These are phyloP conservation scores for Hesperia comma DNA, from an alignment of 2,888 invertebrate species.

Conservation along the genomic window DNA sequence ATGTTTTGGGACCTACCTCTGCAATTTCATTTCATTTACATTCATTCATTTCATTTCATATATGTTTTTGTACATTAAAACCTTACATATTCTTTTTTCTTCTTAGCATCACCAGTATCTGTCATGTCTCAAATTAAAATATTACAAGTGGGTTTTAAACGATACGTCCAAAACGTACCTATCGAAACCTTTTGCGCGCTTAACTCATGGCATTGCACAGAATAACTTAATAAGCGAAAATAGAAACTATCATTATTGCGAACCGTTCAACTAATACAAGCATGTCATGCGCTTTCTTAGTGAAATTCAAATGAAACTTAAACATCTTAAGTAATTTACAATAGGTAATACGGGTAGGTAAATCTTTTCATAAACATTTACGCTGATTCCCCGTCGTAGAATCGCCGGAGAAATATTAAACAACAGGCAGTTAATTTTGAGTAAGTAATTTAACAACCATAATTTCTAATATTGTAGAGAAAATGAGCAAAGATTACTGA, in stretches of 20 bases:
- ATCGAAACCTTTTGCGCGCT: background rate
- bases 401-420: background rate
- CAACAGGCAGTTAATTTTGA: constrained; percentile 1
- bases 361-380: constrained; percentile 1
- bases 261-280: background rate
- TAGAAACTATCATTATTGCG: constrained; percentile 1
- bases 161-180: background rate
- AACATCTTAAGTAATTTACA: constrained; percentile 10
- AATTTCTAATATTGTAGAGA: constrained; percentile 4
- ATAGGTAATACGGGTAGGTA: constrained; percentile 2
- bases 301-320: constrained; percentile 11
- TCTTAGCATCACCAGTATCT: too few relatives aligned
- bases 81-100: too few relatives aligned
- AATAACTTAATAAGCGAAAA: constrained; percentile 1
- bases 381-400: background rate
- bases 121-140: too few relatives aligned
- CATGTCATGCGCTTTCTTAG: background rate
- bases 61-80: too few relatives aligned
- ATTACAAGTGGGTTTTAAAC: too few relatives aligned
- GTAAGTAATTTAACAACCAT: background rate
- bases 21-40: too few relatives aligned
- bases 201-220: background rate
- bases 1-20: too few relatives aligned
- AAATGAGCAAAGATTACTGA: background rate
- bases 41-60: too few relatives aligned